phyloP scores from a whole-genome alignment of 2,888 invertebrate genomes.

The Aelia acuminata region DNA sequence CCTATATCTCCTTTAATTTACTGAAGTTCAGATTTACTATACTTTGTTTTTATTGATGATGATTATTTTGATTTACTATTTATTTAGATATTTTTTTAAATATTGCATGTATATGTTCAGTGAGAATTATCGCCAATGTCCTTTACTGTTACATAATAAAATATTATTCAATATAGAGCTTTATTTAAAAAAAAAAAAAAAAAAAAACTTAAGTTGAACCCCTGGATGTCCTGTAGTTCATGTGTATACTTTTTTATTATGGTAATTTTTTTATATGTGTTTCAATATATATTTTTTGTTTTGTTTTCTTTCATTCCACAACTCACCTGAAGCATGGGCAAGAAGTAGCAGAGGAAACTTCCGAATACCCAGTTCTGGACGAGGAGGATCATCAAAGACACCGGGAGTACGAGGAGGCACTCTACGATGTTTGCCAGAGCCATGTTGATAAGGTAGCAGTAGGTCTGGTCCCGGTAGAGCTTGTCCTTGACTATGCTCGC shows the following conservation, averaged over 20 bases:
- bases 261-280: background rate
- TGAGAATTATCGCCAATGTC: too few relatives aligned
- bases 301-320: background rate
- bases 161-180: too few relatives aligned
- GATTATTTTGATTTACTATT: too few relatives aligned
- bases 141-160: too few relatives aligned
- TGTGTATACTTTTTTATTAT: background rate
- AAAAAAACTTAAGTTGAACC: too few relatives aligned
- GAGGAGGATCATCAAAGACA: conserved; percentile 78
- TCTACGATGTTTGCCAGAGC: conserved; percentile 78
- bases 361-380: conserved; percentile 83
- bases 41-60: too few relatives aligned
- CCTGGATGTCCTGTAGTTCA: background rate
- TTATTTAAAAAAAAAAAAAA: too few relatives aligned
- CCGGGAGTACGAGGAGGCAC: conserved; percentile 78
- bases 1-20: too few relatives aligned
- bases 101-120: too few relatives aligned
- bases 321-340: conserved; percentile 80
- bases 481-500: conserved; percentile 72
- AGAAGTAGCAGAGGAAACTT: conserved; percentile 78
- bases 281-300: background rate
- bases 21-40: too few relatives aligned
- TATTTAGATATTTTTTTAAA: too few relatives aligned
- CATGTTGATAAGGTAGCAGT: conserved; percentile 78
- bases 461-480: conserved; percentile 76